Percentiles rank a stretch among this genome's conserved stretches.
Evolutionary conservation across 2,888 invertebrate genomes (phyloP).

Genomic region (Zelleria hepariella): DNA sequence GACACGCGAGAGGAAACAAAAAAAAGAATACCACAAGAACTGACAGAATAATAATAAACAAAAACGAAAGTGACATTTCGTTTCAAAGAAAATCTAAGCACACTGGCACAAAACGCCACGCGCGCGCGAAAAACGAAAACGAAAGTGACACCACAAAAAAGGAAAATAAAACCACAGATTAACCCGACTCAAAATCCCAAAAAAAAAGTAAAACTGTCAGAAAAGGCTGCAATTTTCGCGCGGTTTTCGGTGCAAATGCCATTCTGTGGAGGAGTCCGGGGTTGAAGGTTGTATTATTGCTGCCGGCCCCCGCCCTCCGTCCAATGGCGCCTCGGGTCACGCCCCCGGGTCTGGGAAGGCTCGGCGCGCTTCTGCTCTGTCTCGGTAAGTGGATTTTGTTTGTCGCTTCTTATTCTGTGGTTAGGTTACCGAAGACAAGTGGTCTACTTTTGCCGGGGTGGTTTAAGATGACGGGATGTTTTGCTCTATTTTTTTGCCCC

Average conservation of each 20-base stretch:
- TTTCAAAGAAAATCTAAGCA: no score
- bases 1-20: not conserved
- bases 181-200: not conserved
- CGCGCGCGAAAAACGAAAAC: constrained; percentile 9
- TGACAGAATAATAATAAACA: no score
- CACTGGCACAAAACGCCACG: constrained; percentile 29
- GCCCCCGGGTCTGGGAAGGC: constrained; percentile 45
- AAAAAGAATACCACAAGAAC: no score
- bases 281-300: constrained; percentile 38
- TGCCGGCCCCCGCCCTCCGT: constrained; percentile 47
- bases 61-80: no score
- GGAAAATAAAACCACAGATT: not conserved
- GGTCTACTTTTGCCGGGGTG: not conserved
- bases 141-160: not conserved
- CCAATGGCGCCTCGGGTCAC: constrained; percentile 59
- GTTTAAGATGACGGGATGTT: not conserved
- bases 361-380: constrained; percentile 37
- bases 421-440: not conserved
- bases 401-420: constrained; percentile 13
- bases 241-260: not conserved
- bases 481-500: not conserved
- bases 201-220: constrained; percentile 11
- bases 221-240: not conserved
- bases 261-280: constrained; percentile 10
- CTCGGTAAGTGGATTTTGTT: constrained; percentile 49